Percentiles rank a stretch among this genome's conserved stretches.
Evolutionary conservation across 2,888 invertebrate species (phyloP).

Genomic region (Drosophila kuntzei): DNA sequence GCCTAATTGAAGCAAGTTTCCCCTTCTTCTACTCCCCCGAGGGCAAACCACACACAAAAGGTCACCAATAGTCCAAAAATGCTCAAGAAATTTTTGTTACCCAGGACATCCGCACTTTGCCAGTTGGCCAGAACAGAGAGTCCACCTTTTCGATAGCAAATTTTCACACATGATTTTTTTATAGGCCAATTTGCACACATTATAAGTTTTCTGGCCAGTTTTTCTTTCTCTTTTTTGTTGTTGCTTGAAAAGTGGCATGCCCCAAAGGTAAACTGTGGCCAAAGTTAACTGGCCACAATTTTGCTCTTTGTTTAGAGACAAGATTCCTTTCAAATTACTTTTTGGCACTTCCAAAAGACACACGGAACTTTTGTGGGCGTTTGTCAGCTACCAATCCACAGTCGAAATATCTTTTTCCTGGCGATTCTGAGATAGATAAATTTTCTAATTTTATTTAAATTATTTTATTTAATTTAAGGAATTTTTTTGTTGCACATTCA

Average conservation of each 20-base stretch:
- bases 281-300: constrained; percentile 57
- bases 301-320: constrained; percentile 40
- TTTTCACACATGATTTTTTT: constrained; percentile 76
- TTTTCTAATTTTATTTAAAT: not conserved
- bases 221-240: constrained; percentile 1
- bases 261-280: constrained; percentile 53
- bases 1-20: constrained; percentile 58
- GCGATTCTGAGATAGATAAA: not conserved
- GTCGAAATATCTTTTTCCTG: not conserved
- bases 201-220: constrained; percentile 57
- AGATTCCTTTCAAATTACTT: constrained; percentile 21
- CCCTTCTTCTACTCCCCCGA: constrained; percentile 5
- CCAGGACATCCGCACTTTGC: constrained; percentile 11
- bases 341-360: not conserved
- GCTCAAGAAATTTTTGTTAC: constrained; percentile 28
- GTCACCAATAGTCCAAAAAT: constrained; percentile 42
- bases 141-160: constrained; percentile 37
- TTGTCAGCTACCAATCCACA: not conserved
- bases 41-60: constrained; percentile 27
- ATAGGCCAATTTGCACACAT: constrained; percentile 77
- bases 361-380: not conserved
- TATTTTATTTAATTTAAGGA: no score
- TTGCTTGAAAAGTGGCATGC: constrained; percentile 45
- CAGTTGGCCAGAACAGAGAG: constrained; percentile 6
- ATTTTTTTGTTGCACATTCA: not conserved